Evolutionary conservation across 1,140 invertebrate species (phyloP).

Genomic region (Mesaphorura yosii): DNA sequence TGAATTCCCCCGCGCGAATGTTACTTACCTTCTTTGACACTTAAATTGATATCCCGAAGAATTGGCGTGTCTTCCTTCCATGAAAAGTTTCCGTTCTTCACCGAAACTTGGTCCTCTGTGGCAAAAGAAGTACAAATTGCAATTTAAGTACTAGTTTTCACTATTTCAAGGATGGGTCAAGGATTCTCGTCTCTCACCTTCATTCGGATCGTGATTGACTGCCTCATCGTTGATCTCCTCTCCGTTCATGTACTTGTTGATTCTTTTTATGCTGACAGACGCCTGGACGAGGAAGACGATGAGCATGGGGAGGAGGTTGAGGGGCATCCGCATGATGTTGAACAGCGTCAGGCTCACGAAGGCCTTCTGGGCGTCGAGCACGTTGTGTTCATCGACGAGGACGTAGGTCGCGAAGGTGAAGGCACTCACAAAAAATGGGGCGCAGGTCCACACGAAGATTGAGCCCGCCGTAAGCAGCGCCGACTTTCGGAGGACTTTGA

Average conservation of each 20-base stretch:
- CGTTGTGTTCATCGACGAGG: constrained; percentile 47
- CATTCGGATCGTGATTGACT: constrained; percentile 32
- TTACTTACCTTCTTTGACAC: constrained; percentile 37
- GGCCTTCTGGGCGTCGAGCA: constrained; percentile 76
- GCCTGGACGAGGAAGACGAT: constrained; percentile 69
- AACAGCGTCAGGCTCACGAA: constrained; percentile 96
- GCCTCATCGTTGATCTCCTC: constrained; percentile 35
- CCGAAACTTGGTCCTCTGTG: constrained; percentile 55
- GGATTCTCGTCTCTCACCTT: constrained; percentile 30
- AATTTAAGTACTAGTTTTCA: too few relatives aligned
- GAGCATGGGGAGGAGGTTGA: constrained; percentile 81
- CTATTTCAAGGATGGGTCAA: too few relatives aligned
- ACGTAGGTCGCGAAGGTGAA: constrained; percentile 79
- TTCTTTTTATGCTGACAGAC: constrained; percentile 35
- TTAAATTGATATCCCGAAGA: constrained; percentile 34
- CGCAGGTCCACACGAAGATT: constrained; percentile 89
- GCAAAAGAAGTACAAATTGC: too few relatives aligned
- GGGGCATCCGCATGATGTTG: constrained; percentile 65
- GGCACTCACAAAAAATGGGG: constrained; percentile 76
- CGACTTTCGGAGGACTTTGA: constrained; percentile 65
- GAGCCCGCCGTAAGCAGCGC: constrained; percentile 80
- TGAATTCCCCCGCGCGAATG: too few relatives aligned
- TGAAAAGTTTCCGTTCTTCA: constrained; percentile 63
- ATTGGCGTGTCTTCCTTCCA: constrained; percentile 44
- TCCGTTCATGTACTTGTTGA: constrained; percentile 36